phyloP scores from a whole-genome alignment of 2,113 vertebrate genomes.

The Cariama cristata region DNA sequence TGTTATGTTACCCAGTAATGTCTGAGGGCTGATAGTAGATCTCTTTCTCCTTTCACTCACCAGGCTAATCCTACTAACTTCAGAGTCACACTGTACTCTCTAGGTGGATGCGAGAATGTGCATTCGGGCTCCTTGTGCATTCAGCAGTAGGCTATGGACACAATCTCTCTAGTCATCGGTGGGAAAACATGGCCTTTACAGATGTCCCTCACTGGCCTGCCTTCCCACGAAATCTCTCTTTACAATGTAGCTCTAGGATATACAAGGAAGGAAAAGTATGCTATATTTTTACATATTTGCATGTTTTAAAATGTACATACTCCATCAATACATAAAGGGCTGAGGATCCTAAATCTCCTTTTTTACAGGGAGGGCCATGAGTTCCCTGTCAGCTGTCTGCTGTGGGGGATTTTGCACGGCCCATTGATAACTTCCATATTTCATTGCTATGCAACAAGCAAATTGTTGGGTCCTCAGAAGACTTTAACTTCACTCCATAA shows the following conservation, averaged over 20 bases:
- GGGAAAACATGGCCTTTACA: not conserved
- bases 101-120: not conserved
- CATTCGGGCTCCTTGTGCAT: not conserved
- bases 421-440: not conserved
- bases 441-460: not conserved
- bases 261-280: not conserved
- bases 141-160: not conserved
- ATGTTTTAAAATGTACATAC: not conserved
- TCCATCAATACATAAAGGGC: not conserved
- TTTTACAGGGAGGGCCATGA: not conserved
- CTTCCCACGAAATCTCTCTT: not conserved
- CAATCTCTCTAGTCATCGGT: not conserved
- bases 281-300: not conserved
- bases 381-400: not conserved
- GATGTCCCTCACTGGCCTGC: not conserved
- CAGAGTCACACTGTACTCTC: not conserved
- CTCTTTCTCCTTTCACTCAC: not conserved
- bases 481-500: not conserved
- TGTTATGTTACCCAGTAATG: not conserved
- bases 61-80: not conserved
- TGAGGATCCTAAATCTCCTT: not conserved
- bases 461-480: not conserved
- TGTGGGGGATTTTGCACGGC: not conserved
- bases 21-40: not conserved
- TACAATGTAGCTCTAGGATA: not conserved